Conservation (phyloP, 2,797 vertebrate genomes). For the Sebastolobus alascanus region DNA sequence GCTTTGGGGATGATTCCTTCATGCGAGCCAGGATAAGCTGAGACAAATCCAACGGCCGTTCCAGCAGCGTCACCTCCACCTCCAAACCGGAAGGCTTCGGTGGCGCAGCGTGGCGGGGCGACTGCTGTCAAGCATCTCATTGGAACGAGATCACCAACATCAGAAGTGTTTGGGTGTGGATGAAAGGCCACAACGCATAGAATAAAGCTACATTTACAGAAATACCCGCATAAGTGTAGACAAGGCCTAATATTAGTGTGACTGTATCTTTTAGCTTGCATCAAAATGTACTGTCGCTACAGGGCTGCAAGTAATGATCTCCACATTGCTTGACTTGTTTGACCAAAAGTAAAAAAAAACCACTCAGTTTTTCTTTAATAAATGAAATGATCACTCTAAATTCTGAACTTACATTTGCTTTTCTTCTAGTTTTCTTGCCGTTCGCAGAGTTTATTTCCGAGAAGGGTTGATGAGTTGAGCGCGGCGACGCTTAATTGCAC, state of each 20-base stretch:
- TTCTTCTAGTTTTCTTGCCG: background rate
- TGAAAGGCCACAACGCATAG: too few species aligned
- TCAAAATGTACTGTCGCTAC: background rate
- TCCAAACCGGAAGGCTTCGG: constrained; percentile 17
- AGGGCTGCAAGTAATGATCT: background rate
- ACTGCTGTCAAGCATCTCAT: background rate
- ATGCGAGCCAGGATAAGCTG: constrained; percentile 63
- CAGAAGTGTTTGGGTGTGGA: background rate
- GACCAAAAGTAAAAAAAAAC: background rate
- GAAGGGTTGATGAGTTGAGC: background rate
- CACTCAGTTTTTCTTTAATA: background rate
- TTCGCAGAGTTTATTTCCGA: background rate
- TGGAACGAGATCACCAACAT: background rate
- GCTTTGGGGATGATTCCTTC: constrained; percentile 73
- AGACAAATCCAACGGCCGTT: constrained; percentile 57
- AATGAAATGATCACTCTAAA: background rate
- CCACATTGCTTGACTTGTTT: background rate
- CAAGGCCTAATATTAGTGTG: background rate
- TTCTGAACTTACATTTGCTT: background rate
- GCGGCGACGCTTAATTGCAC: background rate
- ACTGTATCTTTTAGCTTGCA: background rate
- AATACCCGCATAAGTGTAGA: too few species aligned
- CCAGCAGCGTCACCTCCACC: constrained; percentile 37
- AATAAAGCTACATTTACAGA: too few species aligned
- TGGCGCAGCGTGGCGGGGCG: background rate